Evolutionary conservation across 2,888 invertebrate species (phyloP).

Genomic region (Cheilosia grossa): DNA sequence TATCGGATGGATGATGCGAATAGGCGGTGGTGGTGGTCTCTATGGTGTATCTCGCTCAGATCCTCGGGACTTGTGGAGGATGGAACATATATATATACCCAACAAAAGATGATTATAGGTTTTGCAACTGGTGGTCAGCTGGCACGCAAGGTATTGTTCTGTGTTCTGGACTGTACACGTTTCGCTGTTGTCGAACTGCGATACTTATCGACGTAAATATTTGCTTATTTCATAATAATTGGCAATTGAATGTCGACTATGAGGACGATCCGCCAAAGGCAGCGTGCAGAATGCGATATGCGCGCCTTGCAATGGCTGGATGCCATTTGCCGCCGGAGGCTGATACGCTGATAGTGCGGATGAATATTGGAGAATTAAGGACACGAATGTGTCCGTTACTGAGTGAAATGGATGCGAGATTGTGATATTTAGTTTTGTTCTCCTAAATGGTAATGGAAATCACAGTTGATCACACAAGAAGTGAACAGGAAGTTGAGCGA

Average conservation of each 20-base stretch:
- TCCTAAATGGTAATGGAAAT: conserved; percentile 38
- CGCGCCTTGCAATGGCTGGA: conserved; percentile 38
- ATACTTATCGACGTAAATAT: conserved; percentile 74
- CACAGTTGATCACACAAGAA: not conserved
- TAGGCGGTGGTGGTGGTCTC: conserved; percentile 58
- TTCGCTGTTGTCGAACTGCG: conserved; percentile 51
- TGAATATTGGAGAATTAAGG: conserved; percentile 52
- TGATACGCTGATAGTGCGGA: conserved; percentile 52
- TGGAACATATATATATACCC: conserved; percentile 5
- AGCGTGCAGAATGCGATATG: conserved; percentile 10
- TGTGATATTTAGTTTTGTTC: conserved; percentile 16
- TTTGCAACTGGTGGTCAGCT: conserved; percentile 73
- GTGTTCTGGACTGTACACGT: conserved; percentile 28
- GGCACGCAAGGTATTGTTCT: conserved; percentile 71
- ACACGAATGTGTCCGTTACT: conserved; percentile 61
- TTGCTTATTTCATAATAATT: conserved; percentile 75
- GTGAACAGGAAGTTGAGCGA: not conserved
- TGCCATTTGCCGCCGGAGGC: conserved; percentile 58
- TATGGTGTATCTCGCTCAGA: conserved; percentile 40
- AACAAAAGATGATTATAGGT: conserved; percentile 74
- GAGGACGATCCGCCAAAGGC: conserved; percentile 35
- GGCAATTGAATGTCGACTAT: conserved; percentile 72
- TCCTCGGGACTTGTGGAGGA: conserved; percentile 43
- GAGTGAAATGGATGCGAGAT: conserved; percentile 34
- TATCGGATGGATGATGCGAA: conserved; percentile 30